These are phyloP conservation scores for Terebella lapidaria DNA, from an alignment of 2,888 invertebrate species.

Conservation along the genomic window DNA sequence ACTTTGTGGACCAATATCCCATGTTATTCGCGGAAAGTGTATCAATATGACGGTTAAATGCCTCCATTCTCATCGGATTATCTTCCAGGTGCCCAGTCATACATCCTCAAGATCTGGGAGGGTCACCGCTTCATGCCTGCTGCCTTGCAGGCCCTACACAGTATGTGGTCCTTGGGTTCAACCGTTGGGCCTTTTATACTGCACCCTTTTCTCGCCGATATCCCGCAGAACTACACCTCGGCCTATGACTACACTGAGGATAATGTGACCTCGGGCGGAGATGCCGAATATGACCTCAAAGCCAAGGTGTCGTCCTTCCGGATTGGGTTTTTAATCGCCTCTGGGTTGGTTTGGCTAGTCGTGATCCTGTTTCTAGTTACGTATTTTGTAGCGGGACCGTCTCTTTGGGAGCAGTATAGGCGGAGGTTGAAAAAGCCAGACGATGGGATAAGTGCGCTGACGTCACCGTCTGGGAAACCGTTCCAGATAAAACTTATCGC, in stretches of 20 bases:
- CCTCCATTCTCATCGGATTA: background rate
- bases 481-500: background rate
- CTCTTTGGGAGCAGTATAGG: background rate
- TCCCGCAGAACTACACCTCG: background rate
- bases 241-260: background rate
- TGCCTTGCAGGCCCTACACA: slow-evolving; percentile 14
- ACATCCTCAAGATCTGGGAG: slow-evolving; percentile 15
- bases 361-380: background rate
- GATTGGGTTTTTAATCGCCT: background rate
- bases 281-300: background rate
- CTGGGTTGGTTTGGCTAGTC: too few species aligned
- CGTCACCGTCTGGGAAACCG: background rate
- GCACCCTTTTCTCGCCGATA: slow-evolving; percentile 15
- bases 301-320: background rate
- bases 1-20: too few species aligned
- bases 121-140: slow-evolving; percentile 10
- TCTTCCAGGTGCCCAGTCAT: slow-evolving; percentile 17
- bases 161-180: slow-evolving; percentile 18
- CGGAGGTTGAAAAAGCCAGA: background rate
- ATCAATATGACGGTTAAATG: too few species aligned
- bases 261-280: background rate
- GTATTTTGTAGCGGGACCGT: background rate
- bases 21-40: too few species aligned
- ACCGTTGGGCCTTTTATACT: slow-evolving; percentile 17
- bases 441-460: background rate